phyloP scores from a whole-genome alignment of 2,888 invertebrate species.

The Coenonympha arcania region DNA sequence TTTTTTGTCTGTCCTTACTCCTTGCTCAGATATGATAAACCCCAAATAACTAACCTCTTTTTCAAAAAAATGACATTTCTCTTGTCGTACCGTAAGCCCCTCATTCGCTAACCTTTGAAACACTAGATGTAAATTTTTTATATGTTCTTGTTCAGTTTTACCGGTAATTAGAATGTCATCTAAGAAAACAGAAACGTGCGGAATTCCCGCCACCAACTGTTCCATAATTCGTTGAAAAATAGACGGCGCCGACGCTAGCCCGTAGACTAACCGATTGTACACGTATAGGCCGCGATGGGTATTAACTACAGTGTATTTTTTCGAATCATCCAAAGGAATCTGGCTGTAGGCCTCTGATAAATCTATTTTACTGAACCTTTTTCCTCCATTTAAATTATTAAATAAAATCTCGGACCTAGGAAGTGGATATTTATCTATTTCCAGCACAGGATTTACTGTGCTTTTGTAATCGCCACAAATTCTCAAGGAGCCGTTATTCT shows the following conservation, averaged over 20 bases:
- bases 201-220: no score
- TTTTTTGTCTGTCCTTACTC: conserved; percentile 18
- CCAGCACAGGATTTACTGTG: no score
- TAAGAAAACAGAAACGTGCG: no score
- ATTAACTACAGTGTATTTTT: conserved; percentile 28
- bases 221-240: no score
- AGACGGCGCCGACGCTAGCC: no score
- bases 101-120: conserved; percentile 17
- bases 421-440: no score
- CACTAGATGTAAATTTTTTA: conserved; percentile 18
- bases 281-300: conserved; percentile 27
- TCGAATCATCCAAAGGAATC: conserved; percentile 23
- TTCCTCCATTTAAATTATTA: no score
- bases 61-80: conserved; percentile 30
- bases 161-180: conserved; percentile 26
- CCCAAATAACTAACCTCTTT: conserved; percentile 27
- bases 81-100: conserved; percentile 23
- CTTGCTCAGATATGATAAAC: conserved; percentile 22
- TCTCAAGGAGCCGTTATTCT: no score
- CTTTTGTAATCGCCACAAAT: no score
- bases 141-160: neutral
- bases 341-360: conserved; percentile 23
- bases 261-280: no score
- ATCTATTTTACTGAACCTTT: no score
- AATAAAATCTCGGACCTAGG: no score